Evolutionary conservation across 1,140 invertebrate species (phyloP).

Genomic region (Bombus fervidus): DNA sequence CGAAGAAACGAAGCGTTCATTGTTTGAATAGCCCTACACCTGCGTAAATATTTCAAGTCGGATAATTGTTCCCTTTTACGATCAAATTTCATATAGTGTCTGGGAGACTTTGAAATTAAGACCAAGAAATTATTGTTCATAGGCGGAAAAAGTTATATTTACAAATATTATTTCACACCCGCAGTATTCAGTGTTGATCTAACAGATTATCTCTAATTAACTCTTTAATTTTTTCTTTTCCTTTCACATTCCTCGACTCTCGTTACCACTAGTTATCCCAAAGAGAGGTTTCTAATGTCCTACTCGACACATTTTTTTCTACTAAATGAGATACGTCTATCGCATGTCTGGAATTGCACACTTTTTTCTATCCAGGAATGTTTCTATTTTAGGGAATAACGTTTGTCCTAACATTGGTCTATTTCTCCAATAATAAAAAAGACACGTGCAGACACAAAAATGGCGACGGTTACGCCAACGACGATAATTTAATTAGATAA

Average conservation of each 20-base stretch:
- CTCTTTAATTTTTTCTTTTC: not conserved
- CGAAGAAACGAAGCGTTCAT: constrained; percentile 15
- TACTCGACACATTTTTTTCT: not conserved
- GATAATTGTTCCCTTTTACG: not conserved
- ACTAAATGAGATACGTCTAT: no score
- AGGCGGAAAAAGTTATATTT: not conserved
- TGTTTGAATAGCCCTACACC: not conserved
- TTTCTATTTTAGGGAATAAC: no score
- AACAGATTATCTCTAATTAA: not conserved
- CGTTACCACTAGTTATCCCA: not conserved
- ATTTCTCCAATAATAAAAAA: no score
- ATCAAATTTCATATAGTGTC: not conserved
- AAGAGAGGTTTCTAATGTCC: not conserved
- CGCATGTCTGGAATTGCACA: no score
- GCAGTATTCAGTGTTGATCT: no score
- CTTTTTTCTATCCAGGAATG: not conserved
- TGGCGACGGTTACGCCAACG: no score
- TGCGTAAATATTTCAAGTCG: constrained; percentile 19
- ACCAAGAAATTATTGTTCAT: no score
- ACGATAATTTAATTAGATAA: no score
- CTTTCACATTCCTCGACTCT: not conserved
- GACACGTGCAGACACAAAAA: no score
- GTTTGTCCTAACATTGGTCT: no score
- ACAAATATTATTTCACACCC: not conserved
- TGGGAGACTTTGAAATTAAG: not conserved